These are phyloP conservation scores for Apodemia hepburni DNA, from an alignment of 2,888 invertebrate species.

Conservation along the genomic window DNA sequence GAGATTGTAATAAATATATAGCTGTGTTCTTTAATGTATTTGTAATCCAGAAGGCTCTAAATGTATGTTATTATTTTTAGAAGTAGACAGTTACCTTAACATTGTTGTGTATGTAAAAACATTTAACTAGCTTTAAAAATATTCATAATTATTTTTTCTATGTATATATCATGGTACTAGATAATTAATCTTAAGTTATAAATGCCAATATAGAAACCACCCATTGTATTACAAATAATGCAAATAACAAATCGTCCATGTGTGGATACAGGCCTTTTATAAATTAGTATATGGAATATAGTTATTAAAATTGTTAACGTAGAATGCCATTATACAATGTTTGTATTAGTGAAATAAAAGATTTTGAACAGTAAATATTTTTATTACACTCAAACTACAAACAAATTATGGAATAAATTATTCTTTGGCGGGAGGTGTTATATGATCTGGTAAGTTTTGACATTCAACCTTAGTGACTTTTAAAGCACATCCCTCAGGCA, in stretches of 20 bases:
- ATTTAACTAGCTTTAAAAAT: background rate
- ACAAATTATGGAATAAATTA: slow-evolving; percentile 27
- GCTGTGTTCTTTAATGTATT: background rate
- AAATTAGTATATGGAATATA: slow-evolving; percentile 9
- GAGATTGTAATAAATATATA: background rate
- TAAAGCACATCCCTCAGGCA: slow-evolving; percentile 98
- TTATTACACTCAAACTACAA: slow-evolving; percentile 29
- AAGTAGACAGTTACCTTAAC: too few relatives aligned
- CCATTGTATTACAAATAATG: slow-evolving; percentile 6
- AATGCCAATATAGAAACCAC: background rate
- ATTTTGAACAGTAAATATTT: slow-evolving; percentile 18
- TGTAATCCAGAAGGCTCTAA: background rate
- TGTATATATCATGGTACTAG: slow-evolving; percentile 1
- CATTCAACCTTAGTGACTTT: slow-evolving; percentile 91
- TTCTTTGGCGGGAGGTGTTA: slow-evolving; percentile 61
- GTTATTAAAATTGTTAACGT: background rate
- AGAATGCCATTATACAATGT: slow-evolving; percentile 11
- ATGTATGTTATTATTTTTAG: too few relatives aligned
- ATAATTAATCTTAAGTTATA: background rate
- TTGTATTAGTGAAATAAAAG: slow-evolving; percentile 13
- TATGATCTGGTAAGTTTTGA: slow-evolving; percentile 76
- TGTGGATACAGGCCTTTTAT: slow-evolving; percentile 7
- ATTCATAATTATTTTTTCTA: slow-evolving; percentile 2
- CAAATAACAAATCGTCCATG: slow-evolving; percentile 7
- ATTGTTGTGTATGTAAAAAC: too few relatives aligned